Evolutionary conservation across 2,113 vertebrate species (phyloP).

Genomic region (Cochlearius cochlearius): DNA sequence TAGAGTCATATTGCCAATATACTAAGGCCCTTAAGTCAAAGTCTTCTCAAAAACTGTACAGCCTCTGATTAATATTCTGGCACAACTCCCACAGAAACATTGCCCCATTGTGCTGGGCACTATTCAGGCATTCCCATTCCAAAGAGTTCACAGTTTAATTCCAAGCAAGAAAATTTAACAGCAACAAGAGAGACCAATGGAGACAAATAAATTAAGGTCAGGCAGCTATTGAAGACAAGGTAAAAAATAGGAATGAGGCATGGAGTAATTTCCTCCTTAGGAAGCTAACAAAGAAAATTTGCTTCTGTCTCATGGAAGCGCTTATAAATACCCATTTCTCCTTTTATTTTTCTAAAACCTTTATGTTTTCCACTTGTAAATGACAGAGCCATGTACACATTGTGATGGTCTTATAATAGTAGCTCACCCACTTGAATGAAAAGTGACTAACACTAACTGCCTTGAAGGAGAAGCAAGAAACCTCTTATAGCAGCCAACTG

Average conservation of each 20-base stretch:
- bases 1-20: not conserved
- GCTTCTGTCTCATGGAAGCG: not conserved
- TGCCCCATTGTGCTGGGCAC: fast-evolving
- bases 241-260: not conserved
- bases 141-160: not conserved
- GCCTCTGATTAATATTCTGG: not conserved
- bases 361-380: not conserved
- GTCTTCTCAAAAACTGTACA: not conserved
- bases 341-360: not conserved
- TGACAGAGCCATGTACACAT: not conserved
- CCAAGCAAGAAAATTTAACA: not conserved
- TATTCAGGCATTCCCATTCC: not conserved
- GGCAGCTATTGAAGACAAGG: not conserved
- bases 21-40: not conserved
- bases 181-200: not conserved
- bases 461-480: conserved; percentile 16
- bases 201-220: not conserved
- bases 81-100: not conserved
- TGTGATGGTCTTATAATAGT: not conserved
- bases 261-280: not conserved
- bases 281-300: not conserved
- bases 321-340: not conserved
- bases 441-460: not conserved
- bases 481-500: not conserved
- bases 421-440: not conserved